Conservation (phyloP, 2,888 invertebrate species). For the Hemicrepidius hirtus region DNA sequence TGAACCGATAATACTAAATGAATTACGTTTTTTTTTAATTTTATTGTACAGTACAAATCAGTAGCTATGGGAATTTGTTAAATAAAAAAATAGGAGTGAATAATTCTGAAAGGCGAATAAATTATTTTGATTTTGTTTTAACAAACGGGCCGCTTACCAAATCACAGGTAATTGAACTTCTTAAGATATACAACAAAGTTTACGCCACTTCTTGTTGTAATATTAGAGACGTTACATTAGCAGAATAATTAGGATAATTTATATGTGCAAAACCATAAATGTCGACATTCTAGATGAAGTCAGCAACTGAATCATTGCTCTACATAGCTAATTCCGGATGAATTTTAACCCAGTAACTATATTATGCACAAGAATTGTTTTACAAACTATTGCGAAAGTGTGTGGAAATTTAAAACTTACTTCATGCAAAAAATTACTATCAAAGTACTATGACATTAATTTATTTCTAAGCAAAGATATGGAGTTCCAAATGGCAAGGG, state of each 20-base stretch:
- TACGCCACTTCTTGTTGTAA: constrained; percentile 15
- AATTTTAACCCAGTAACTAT: neutral
- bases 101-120: too few species aligned
- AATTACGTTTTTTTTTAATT: neutral
- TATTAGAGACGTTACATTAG: constrained; percentile 17
- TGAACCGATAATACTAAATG: constrained; percentile 38
- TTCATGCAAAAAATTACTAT: too few species aligned
- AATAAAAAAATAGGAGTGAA: too few species aligned
- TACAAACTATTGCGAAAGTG: too few species aligned
- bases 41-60: too few species aligned
- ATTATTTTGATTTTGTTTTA: neutral
- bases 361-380: too few species aligned
- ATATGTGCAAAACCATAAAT: constrained; percentile 20
- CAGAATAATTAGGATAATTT: constrained; percentile 28
- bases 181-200: neutral
- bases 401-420: too few species aligned
- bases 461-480: too few species aligned
- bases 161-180: neutral
- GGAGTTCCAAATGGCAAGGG: too few species aligned
- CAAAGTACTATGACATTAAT: too few species aligned
- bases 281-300: constrained; percentile 19
- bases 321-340: constrained; percentile 10
- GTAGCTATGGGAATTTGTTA: too few species aligned
- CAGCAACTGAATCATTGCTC: constrained; percentile 22
- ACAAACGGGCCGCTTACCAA: neutral